Conservation (phyloP, 2,888 invertebrate genomes). For the Caenorhabditis auriculariae region DNA sequence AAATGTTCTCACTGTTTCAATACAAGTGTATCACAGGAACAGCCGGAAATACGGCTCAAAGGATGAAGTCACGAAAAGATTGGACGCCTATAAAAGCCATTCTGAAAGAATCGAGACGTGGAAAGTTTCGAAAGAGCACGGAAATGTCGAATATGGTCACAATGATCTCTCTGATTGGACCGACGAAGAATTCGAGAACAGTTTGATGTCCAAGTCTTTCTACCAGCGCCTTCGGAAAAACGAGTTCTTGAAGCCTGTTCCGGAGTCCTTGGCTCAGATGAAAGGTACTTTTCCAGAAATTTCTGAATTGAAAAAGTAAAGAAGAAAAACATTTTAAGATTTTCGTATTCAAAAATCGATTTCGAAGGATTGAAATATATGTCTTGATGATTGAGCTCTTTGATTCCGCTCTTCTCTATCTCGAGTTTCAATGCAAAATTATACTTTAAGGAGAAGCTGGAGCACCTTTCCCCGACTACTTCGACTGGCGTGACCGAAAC, state of each 20-base stretch:
- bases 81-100: conserved; percentile 10
- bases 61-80: neutral
- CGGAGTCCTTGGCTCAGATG: conserved; percentile 22
- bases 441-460: conserved; percentile 16
- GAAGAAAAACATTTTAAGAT: neutral
- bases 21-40: too few species aligned
- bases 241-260: conserved; percentile 46
- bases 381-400: conserved; percentile 1
- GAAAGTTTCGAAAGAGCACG: conserved; percentile 22
- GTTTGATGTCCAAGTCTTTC: conserved; percentile 48
- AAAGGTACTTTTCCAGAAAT: conserved; percentile 7
- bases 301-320: too few species aligned
- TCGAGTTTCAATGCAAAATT: neutral
- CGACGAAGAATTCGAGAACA: conserved; percentile 57
- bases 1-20: too few species aligned
- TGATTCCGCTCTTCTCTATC: neutral
- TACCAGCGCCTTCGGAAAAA: conserved; percentile 47
- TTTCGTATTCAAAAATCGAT: too few species aligned
- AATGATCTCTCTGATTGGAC: conserved; percentile 57
- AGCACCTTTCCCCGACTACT: conserved; percentile 44
- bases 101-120: conserved; percentile 17
- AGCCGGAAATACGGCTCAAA: too few species aligned
- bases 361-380: too few species aligned
- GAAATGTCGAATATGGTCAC: conserved; percentile 44
- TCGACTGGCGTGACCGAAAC: conserved; percentile 60